These are phyloP conservation scores for Yasuhikotakia modesta DNA, from an alignment of 2,797 vertebrate species.

Conservation along the genomic window DNA sequence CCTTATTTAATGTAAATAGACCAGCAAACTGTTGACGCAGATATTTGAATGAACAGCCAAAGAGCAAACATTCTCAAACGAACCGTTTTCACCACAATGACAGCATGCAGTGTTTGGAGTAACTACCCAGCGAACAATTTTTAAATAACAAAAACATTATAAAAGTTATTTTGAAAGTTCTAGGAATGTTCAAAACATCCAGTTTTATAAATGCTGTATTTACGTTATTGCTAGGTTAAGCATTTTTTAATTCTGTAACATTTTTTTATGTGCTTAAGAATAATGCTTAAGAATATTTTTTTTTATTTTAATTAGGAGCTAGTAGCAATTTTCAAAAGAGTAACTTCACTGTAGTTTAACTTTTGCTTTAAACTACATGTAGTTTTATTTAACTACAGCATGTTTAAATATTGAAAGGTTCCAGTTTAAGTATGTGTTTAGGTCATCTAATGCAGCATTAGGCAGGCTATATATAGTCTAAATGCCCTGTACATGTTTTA, in stretches of 20 bases:
- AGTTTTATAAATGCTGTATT: too few relatives aligned
- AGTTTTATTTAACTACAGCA: not conserved
- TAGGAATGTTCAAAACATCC: too few relatives aligned
- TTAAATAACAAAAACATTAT: too few relatives aligned
- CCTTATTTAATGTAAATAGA: slow-evolving; percentile 39
- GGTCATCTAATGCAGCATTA: not conserved
- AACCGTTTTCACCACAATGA: slow-evolving; percentile 20
- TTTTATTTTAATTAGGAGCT: too few relatives aligned
- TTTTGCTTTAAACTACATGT: too few relatives aligned
- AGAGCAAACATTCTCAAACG: slow-evolving; percentile 32
- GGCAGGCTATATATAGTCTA: not conserved
- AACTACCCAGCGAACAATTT: too few relatives aligned
- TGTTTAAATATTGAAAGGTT: not conserved
- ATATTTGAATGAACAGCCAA: slow-evolving; percentile 27
- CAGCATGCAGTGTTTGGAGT: slow-evolving; percentile 4
- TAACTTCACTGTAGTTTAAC: not conserved
- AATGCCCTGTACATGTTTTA: not conserved
- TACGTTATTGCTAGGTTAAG: too few relatives aligned
- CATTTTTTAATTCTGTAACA: too few relatives aligned
- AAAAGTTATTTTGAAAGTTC: too few relatives aligned
- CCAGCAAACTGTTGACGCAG: slow-evolving; percentile 19
- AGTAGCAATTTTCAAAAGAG: not conserved
- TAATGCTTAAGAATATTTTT: too few relatives aligned
- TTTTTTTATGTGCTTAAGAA: too few relatives aligned
- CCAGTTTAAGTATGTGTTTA: not conserved